phyloP scores from a whole-genome alignment of 2,113 vertebrate species.

The Taurulus bubalis region DNA sequence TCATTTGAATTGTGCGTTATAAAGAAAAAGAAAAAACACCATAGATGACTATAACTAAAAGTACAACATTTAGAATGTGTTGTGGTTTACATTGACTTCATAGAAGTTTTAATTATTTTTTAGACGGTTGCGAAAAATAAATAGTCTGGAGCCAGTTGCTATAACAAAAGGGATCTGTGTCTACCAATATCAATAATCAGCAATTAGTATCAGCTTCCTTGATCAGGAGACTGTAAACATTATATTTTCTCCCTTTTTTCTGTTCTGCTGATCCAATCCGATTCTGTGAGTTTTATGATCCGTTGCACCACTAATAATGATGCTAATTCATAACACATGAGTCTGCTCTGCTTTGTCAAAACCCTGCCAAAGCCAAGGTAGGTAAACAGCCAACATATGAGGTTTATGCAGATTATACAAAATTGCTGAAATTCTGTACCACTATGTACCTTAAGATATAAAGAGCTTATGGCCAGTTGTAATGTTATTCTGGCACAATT shows the following conservation, averaged over 20 bases:
- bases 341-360: slow-evolving; percentile 23
- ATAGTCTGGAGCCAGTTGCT: not conserved
- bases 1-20: too few relatives aligned
- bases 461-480: slow-evolving; percentile 47
- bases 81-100: not conserved
- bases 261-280: not conserved
- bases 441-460: slow-evolving; percentile 17
- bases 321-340: slow-evolving; percentile 52
- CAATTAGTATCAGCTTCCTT: not conserved
- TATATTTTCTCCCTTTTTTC: not conserved
- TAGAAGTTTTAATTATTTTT: not conserved
- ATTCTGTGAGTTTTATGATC: not conserved
- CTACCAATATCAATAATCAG: not conserved
- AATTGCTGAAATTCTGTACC: slow-evolving; percentile 48
- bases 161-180: not conserved
- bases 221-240: not conserved
- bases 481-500: slow-evolving; percentile 3
- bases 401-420: slow-evolving; percentile 54
- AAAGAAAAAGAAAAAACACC: too few relatives aligned
- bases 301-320: not conserved
- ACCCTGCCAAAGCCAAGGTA: slow-evolving; percentile 28
- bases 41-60: not conserved
- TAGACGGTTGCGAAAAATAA: not conserved
- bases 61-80: not conserved
- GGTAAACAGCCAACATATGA: slow-evolving; percentile 43